Conservation (phyloP, 1,140 invertebrate species). For the Dinoponera quadriceps region DNA sequence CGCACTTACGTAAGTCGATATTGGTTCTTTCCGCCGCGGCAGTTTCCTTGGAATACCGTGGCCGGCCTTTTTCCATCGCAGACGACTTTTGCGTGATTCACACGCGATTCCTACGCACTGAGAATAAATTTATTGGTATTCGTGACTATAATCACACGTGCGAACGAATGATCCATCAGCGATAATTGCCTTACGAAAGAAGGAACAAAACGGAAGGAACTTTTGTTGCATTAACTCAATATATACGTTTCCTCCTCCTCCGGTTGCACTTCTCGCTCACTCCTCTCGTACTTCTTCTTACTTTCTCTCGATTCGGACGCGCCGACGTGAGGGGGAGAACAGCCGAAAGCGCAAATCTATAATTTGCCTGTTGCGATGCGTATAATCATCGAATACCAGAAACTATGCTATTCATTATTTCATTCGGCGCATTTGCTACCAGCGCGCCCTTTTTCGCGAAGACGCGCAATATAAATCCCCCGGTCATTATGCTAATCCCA, state of each 20-base stretch:
- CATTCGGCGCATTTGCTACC: conserved; percentile 85
- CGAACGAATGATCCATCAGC: no score
- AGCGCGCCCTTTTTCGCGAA: conserved; percentile 72
- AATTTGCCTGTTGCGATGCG: conserved; percentile 83
- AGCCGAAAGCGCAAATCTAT: conserved; percentile 83
- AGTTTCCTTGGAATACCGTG: not conserved
- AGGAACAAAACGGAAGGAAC: no score
- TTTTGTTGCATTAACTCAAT: no score
- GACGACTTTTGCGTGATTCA: not conserved
- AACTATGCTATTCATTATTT: conserved; percentile 86
- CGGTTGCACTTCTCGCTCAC: no score
- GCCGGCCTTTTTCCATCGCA: not conserved
- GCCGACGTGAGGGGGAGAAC: conserved; percentile 33
- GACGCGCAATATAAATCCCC: conserved; percentile 82
- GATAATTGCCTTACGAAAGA: no score
- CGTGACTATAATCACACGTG: no score
- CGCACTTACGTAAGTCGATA: conserved; percentile 13
- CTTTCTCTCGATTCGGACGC: conserved; percentile 10
- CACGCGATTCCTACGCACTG: not conserved
- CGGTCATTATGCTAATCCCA: conserved; percentile 85
- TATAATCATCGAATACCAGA: conserved; percentile 86
- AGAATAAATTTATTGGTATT: no score
- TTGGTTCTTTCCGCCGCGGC: not conserved
- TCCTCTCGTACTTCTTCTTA: conserved; percentile 7
- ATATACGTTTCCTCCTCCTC: no score